Evolutionary conservation across 64 coral and sea anemone genomes (phyloP), one percentile per base, ranked within the genome.

Genomic region (Montipora sp.): DNA sequence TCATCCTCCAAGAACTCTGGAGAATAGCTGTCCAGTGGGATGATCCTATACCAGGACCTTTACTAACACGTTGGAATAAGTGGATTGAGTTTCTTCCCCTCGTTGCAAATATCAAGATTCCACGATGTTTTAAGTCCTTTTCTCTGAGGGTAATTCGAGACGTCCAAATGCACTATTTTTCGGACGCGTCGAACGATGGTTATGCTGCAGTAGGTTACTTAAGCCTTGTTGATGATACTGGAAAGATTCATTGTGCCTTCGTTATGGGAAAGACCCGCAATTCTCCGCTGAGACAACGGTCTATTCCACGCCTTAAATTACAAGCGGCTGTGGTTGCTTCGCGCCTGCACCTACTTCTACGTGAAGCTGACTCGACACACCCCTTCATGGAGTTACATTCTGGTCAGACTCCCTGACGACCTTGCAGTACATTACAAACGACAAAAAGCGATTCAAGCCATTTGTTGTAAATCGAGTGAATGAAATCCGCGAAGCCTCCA

Each of bases 241-340:
- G 75, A 44, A 80, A 57, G 47, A 21, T 95, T 23, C 81, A 95
- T 23, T 88, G 66, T 10, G 12, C 87, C 13, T 95, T 95, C 23
- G 67, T 87, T 1, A 61, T 88, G 21, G 89, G 58, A 13, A 95
- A 95, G 49, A 72, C 89, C 7, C 24, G 76, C 19, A 67, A 80
- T 14, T 16, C 89, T 0, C 94, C 89, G 0, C 16, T 95, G 11
- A 91, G 87, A 44, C 58, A 80, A 73, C 47, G 43, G 36, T 66
- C 94, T 2, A 77, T 91, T 23, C 94, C 94, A 59, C 81, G 89
- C 19, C 36, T 95, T 57, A 11, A 95, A 22, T 27, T 95, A n/a
- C 65, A 72, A 14, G 94, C 88, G 19, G 88, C 94, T 47, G 77
- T 87, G 24, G 7, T 90, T 2, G 59, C 88, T 7, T 73, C 77